These are phyloP conservation scores for Vanessa cardui DNA, from an alignment of 2,888 invertebrate genomes.

Conservation along the genomic window DNA sequence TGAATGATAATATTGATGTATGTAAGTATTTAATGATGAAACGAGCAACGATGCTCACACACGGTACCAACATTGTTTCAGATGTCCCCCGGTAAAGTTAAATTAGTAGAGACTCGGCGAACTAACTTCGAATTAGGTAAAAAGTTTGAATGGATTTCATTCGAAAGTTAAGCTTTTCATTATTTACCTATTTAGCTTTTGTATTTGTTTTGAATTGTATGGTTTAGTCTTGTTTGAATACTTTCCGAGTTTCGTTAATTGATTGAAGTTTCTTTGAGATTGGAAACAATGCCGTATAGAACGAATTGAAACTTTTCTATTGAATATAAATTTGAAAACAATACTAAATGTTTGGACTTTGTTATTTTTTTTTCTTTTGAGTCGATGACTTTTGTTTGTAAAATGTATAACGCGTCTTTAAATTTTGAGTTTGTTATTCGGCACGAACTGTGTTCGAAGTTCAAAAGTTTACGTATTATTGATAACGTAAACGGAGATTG, in stretches of 20 bases:
- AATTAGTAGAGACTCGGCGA: conserved; percentile 56
- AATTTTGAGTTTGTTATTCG: too few species aligned
- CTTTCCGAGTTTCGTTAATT: conserved; percentile 61
- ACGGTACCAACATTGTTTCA: conserved; percentile 38
- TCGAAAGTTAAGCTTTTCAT: conserved; percentile 66
- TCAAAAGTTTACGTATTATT: too few species aligned
- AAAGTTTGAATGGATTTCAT: conserved; percentile 69
- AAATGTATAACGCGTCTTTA: too few species aligned
- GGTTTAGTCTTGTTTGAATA: conserved; percentile 51
- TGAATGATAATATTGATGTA: background rate
- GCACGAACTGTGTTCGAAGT: too few species aligned
- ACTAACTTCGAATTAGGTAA: conserved; percentile 59
- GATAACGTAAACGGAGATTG: too few species aligned
- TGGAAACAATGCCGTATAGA: conserved; percentile 40
- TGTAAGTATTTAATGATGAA: background rate
- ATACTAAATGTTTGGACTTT: conserved; percentile 25
- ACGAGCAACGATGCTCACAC: background rate
- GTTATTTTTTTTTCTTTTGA: conserved; percentile 22
- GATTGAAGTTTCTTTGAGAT: conserved; percentile 40
- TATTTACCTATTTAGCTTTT: conserved; percentile 66
- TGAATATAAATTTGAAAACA: conserved; percentile 28
- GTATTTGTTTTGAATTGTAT: conserved; percentile 57
- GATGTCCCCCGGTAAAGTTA: conserved; percentile 54
- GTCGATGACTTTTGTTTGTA: conserved; percentile 11
- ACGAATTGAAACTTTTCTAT: conserved; percentile 36